Base-by-base conservation (phyloP, 2,113 vertebrate species). In the Ploceus nigricollis region DNA sequence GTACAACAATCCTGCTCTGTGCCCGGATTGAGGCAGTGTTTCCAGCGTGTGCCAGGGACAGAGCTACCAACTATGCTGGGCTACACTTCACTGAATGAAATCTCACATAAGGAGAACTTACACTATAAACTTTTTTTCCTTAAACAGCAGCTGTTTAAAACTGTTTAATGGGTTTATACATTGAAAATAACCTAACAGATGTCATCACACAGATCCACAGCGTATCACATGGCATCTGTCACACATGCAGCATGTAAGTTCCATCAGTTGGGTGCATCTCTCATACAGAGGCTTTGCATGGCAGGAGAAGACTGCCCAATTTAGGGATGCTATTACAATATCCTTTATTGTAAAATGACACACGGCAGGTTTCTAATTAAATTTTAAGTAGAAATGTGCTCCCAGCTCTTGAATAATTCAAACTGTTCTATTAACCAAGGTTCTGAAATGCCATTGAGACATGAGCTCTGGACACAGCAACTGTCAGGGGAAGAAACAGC, bases 391-490 rank as follows among this genome's bases (percentile, higher is more conserved):
- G 96, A 97, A 97, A 95, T 57, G 77, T 3, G 22, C 82, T 95
- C 89, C 89, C 93, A 77, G 70, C 60, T 91, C 63, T 86, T 97
- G 85, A 96, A 97, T 97, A 97, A 97, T 97, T 97, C 83, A 97
- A 77, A 85, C 53, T 33, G 85, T 54, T 95, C 92, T 94, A 92
- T 97, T 90, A 94, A 95, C 90, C 92, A 90, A 93, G 77, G 93
- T 82, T 92, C 92, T 97, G 87, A 95, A 96, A 95, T 64, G 66
- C 79, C 93, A 95, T 30, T 0, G 47, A 94, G 94, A 79, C 82
- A 79, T 0, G 5, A 91, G 82, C 82, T 60, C 69, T 90, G 93
- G 96, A 95, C 92, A 76, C 70, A 93, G 66, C 78, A 76, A 57
- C 0, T 24, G 60, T 42, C 91, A 78, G 87, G 72, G 88, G 57